Evolutionary conservation across 2,888 invertebrate genomes (phyloP).

Genomic region (Dasysyrphus albostriatus): DNA sequence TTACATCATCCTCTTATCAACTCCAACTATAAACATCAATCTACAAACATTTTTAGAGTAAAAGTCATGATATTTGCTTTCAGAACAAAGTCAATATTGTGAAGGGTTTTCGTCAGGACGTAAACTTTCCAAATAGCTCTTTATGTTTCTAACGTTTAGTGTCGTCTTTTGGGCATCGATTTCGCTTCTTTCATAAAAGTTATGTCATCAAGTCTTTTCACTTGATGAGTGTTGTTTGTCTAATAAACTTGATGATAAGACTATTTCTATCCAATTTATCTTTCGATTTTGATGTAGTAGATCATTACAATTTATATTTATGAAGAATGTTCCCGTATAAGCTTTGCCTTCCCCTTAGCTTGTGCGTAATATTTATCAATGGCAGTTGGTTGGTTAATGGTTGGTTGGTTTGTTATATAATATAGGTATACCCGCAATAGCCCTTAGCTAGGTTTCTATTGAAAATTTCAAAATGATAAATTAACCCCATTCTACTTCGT

Average conservation of each 20-base stretch:
- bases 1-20: too few relatives aligned
- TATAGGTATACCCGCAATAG: constrained; percentile 22
- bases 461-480: constrained; percentile 65
- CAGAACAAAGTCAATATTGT: constrained; percentile 48
- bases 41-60: too few relatives aligned
- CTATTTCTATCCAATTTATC: constrained; percentile 46
- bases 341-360: neutral
- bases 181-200: constrained; percentile 26
- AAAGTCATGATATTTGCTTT: constrained; percentile 12
- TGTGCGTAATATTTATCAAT: constrained; percentile 50
- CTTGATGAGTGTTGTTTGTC: constrained; percentile 34
- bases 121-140: neutral
- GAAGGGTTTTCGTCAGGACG: neutral
- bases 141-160: neutral
- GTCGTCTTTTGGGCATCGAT: constrained; percentile 2
- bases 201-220: constrained; percentile 7
- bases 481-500: constrained; percentile 33
- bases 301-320: neutral
- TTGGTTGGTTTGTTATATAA: neutral
- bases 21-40: too few relatives aligned
- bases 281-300: neutral
- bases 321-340: neutral
- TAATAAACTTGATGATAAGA: constrained; percentile 54
- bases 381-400: constrained; percentile 9
- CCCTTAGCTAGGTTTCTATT: constrained; percentile 49